phyloP scores from a whole-genome alignment of 2,888 invertebrate genomes.

The Plutella xylostella region DNA sequence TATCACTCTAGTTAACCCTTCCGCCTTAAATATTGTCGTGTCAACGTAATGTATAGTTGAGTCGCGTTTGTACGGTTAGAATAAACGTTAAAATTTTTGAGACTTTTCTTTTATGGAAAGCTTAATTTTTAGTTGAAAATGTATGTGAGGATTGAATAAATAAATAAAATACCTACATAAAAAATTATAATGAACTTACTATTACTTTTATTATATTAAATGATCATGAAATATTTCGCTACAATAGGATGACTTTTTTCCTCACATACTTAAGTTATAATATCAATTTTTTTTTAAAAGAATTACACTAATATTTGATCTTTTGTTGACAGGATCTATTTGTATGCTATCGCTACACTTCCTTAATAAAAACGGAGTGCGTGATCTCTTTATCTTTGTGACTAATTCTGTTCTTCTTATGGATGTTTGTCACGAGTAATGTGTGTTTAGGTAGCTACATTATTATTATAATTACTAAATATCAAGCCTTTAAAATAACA shows the following conservation, averaged over 20 bases:
- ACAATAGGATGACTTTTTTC: too few relatives aligned
- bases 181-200: too few relatives aligned
- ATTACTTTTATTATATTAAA: too few relatives aligned
- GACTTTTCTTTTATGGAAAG: too few relatives aligned
- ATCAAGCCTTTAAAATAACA: too few relatives aligned
- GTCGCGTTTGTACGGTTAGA: slow-evolving; percentile 19
- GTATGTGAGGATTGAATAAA: too few relatives aligned
- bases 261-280: too few relatives aligned
- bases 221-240: too few relatives aligned
- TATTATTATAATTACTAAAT: too few relatives aligned
- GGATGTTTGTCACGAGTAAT: slow-evolving; percentile 22
- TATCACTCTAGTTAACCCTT: slow-evolving; percentile 49
- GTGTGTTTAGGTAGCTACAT: background rate
- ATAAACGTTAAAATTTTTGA: slow-evolving; percentile 18
- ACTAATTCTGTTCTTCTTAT: slow-evolving; percentile 19
- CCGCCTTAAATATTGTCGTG: slow-evolving; percentile 32
- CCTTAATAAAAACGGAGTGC: slow-evolving; percentile 23
- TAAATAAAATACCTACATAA: too few relatives aligned
- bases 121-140: too few relatives aligned
- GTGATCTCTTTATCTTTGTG: slow-evolving; percentile 23
- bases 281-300: slow-evolving; percentile 13
- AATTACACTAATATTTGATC: background rate
- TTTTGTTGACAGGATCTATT: background rate
- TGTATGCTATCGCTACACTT: slow-evolving; percentile 15
- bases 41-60: slow-evolving; percentile 33